phyloP scores from a whole-genome alignment of 2,888 invertebrate species.

The Emmelina monodactyla region DNA sequence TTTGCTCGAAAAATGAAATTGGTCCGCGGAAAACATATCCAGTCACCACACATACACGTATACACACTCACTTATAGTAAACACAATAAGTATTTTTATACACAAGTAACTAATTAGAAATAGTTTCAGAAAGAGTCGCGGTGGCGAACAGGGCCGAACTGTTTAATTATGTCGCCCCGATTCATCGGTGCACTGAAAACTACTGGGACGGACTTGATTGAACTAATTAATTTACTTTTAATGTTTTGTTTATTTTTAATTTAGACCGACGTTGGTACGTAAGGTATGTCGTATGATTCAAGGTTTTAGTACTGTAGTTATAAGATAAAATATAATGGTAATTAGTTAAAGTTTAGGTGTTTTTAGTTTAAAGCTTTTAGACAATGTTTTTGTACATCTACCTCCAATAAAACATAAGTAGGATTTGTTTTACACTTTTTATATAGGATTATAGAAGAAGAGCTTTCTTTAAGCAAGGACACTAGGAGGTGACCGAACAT shows the following conservation, averaged over 20 bases:
- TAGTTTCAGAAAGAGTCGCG: constrained; percentile 36
- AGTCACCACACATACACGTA: constrained; percentile 19
- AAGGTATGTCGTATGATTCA: no score
- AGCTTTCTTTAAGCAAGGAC: no score
- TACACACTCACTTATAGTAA: background rate
- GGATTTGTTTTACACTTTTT: no score
- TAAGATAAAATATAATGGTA: no score
- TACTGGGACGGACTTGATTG: constrained; percentile 36
- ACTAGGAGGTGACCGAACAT: no score
- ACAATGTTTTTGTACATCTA: no score
- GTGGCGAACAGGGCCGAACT: constrained; percentile 49
- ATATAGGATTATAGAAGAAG: no score
- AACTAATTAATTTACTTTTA: constrained; percentile 4
- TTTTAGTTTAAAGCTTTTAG: no score
- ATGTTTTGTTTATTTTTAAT: constrained; percentile 2
- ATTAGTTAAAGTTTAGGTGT: no score
- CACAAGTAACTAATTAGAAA: background rate
- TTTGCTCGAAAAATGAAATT: constrained; percentile 57
- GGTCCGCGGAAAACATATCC: constrained; percentile 44
- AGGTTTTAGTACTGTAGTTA: no score
- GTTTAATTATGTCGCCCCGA: constrained; percentile 61
- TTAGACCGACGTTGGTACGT: no score
- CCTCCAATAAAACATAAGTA: no score
- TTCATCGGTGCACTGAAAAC: constrained; percentile 51
- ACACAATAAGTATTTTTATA: background rate